Evolutionary conservation across 92 coral and sea anemone genomes (phyloP), one percentile per base, ranked within the genome.

Genomic region (Palythoa caribaeorum): DNA sequence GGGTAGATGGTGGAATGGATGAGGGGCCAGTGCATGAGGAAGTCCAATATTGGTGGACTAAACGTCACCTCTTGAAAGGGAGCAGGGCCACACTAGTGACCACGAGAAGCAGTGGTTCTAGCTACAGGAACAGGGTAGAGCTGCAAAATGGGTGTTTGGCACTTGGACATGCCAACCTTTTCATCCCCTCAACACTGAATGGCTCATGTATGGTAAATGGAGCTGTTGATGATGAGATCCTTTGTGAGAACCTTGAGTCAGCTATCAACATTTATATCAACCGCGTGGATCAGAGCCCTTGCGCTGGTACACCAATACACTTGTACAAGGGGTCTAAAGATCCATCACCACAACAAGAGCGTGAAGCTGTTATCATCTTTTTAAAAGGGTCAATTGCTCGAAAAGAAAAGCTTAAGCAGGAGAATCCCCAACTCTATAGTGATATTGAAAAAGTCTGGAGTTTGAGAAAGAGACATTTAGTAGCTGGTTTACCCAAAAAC

Each of bases 221-320:
- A 62, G 65, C 57, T 1, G 90, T 89, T 8, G 87, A 86, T 47
- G 69, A 87, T 10, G 96, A 91, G 14, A 87, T 87, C 37, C 93
- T 94, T 16, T 53, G 40, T 14, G 76, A 80, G 13, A 94, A 89
- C 79, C 38, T 91, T 20, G 85, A 87, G 11, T 36, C 88, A 36
- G 90, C 92, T 12, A 88, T 94, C 1, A 93, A 94, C 39, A 89
- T 92, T 63, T 92, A 85, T 73, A 83, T 94, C 28, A 87, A 87
- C 73, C 83, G 90, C 28, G 92, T 94, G 52, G 53, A 92, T 14
- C 54, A 69, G 39, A 35, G 72, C 21, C 94, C 91, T 28, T 92
- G 87, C 80, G 92, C 84, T 12, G 73, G 62, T 17, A 89, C 92
- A 13, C 76, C 44, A 17, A 92, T 89, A 69, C 83, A 89, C 81